Evolutionary conservation across 2,888 invertebrate genomes (phyloP).

Genomic region (Philhelius pedissequus): DNA sequence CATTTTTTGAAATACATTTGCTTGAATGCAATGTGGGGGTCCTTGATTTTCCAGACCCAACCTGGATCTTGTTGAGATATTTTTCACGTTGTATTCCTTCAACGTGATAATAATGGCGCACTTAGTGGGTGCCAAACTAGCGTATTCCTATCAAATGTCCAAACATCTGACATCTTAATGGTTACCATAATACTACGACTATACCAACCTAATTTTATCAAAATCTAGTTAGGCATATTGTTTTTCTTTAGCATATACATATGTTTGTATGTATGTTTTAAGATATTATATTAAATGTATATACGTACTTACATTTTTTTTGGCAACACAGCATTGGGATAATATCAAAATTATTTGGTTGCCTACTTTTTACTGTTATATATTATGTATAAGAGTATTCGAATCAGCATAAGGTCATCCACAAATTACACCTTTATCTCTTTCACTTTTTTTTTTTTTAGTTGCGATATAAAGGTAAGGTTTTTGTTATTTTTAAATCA

Average conservation of each 20-base stretch:
- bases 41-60: too few relatives aligned
- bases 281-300: too few relatives aligned
- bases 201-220: neutral
- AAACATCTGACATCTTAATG: neutral
- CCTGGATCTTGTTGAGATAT: too few relatives aligned
- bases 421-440: constrained; percentile 18
- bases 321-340: neutral
- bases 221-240: neutral
- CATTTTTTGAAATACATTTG: too few relatives aligned
- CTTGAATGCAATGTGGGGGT: too few relatives aligned
- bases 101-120: neutral
- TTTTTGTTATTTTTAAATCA: neutral
- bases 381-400: neutral
- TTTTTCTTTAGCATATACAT: neutral
- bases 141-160: neutral
- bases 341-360: neutral
- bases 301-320: neutral
- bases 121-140: neutral
- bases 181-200: too few relatives aligned
- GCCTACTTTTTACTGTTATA: neutral
- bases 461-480: too few relatives aligned
- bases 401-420: neutral
- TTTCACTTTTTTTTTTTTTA: neutral
- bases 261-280: too few relatives aligned
- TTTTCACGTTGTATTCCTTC: too few relatives aligned